phyloP scores from a whole-genome alignment of 2,113 vertebrate genomes.

The Chionodraco myersi region DNA sequence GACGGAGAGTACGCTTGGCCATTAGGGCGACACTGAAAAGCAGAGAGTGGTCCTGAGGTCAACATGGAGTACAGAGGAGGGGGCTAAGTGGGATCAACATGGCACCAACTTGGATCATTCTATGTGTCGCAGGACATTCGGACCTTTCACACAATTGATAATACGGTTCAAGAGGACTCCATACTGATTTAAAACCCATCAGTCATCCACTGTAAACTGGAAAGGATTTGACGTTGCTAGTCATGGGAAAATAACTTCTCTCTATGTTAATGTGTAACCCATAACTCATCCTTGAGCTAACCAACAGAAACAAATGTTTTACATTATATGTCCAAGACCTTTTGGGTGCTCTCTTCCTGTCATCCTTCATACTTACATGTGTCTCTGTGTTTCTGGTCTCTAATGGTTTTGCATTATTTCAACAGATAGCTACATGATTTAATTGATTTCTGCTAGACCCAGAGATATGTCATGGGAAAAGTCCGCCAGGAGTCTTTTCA shows the following conservation, averaged over 20 bases:
- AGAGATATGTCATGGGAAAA: slow-evolving; percentile 26
- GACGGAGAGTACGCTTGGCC: slow-evolving; percentile 24
- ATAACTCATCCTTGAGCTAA: slow-evolving; percentile 32
- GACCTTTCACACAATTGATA: slow-evolving; percentile 41
- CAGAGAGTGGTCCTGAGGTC: slow-evolving; percentile 58
- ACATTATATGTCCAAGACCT: slow-evolving; percentile 3
- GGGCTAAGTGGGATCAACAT: slow-evolving; percentile 28
- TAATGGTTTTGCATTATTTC: slow-evolving; percentile 5
- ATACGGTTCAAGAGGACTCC: slow-evolving; percentile 30
- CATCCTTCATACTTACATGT: background rate
- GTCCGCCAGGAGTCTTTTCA: slow-evolving; percentile 26
- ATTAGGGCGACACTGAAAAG: slow-evolving; percentile 57
- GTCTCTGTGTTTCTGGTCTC: background rate
- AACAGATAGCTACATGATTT: slow-evolving; percentile 2
- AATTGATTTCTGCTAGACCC: slow-evolving; percentile 11
- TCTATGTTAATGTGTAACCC: slow-evolving; percentile 12
- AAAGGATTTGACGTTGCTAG: slow-evolving; percentile 47
- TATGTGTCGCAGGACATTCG: slow-evolving; percentile 36
- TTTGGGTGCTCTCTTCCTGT: background rate
- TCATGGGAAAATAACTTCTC: slow-evolving; percentile 61
- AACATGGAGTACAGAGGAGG: slow-evolving; percentile 41
- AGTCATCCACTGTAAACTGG: slow-evolving; percentile 56
- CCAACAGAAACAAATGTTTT: slow-evolving; percentile 10
- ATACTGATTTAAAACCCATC: slow-evolving; percentile 48
- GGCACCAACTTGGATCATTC: slow-evolving; percentile 36